Evolutionary conservation across 2,797 vertebrate genomes (phyloP), one percentile per base, ranked within the genome.

Genomic region (Sebastes steindachneri): DNA sequence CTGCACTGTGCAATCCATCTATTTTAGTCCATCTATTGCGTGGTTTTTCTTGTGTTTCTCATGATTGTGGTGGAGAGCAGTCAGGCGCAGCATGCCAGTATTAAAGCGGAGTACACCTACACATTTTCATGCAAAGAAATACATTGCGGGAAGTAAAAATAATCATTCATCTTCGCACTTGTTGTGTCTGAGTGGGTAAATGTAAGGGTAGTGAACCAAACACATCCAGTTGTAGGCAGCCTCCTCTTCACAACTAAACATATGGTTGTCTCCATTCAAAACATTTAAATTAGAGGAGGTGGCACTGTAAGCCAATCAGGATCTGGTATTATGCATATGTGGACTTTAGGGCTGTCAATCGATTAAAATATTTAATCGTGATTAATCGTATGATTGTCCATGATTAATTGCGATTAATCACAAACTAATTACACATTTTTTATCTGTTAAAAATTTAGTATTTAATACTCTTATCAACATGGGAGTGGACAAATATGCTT

Each of bases 1-100:
- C 73, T 72, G 21, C 78, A 60, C 75, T 54, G 80, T 81, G 79
- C 71, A 86, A 82, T 84, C 77, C 79, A 60, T 89, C 82, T 82
- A 78, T 89, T 90, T 79, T 80, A 79, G 66, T 70, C 67, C 72
- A 33, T 73, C 64, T 37, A 69, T 63, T 60, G 68, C 21, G 6
- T 55, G 68, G 12, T 67, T 79, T 84, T 81, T 77, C 63, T 76
- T 77, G 68, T 89, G 66, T 85, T 86, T 79, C 45, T 80, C 37
- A 77, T 71, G 69, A 73, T 63, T 64, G 66, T 71, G 68, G 82
- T 21, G 78, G 73, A 71, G 76, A 73, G 72, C 65, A 81, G 76
- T 80, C 67, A 77, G 70, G 41, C 71, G 53, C 72, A 70, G 67
- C 35, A 14, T 21, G 31, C 64, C 54, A 15, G 31, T 9, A 23